Conservation (phyloP, 2,888 invertebrate genomes). For the Ceraclea dissimilis region DNA sequence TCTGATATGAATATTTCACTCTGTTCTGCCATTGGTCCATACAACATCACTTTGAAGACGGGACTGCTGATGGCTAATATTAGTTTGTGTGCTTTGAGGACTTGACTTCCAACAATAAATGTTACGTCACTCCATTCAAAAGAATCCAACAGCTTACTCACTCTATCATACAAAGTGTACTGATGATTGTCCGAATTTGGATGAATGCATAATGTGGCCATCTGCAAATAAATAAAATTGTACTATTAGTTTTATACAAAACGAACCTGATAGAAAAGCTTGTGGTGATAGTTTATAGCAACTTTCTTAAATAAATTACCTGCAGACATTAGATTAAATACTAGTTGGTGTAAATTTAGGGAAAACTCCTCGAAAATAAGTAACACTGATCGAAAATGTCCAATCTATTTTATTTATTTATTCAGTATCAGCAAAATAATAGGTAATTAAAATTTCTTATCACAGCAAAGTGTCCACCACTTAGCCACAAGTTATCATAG, state of each 20-base stretch:
- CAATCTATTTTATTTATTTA: too few species aligned
- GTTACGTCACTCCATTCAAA: slow-evolving; percentile 54
- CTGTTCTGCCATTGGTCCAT: slow-evolving; percentile 50
- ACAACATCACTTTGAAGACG: slow-evolving; percentile 63
- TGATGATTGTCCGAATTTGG: slow-evolving; percentile 31
- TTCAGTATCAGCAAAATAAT: too few species aligned
- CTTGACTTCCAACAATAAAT: slow-evolving; percentile 46
- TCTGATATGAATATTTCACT: slow-evolving; percentile 49
- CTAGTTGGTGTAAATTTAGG: too few species aligned
- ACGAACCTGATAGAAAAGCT: too few species aligned
- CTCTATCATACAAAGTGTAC: slow-evolving; percentile 39
- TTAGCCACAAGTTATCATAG: too few species aligned
- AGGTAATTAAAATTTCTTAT: too few species aligned
- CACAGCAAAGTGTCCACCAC: too few species aligned
- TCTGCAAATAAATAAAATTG: slow-evolving; percentile 40
- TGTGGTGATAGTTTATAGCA: too few species aligned
- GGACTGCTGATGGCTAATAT: slow-evolving; percentile 59
- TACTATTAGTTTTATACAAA: not conserved
- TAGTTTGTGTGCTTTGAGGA: slow-evolving; percentile 53
- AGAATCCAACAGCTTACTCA: slow-evolving; percentile 42
- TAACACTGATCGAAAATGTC: too few species aligned
- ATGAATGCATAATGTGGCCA: slow-evolving; percentile 36
- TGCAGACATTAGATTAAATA: too few species aligned
- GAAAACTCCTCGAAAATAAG: too few species aligned
- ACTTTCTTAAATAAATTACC: too few species aligned